phyloP scores from a whole-genome alignment of 2,113 vertebrate species.

The Excalfactoria chinensis region DNA sequence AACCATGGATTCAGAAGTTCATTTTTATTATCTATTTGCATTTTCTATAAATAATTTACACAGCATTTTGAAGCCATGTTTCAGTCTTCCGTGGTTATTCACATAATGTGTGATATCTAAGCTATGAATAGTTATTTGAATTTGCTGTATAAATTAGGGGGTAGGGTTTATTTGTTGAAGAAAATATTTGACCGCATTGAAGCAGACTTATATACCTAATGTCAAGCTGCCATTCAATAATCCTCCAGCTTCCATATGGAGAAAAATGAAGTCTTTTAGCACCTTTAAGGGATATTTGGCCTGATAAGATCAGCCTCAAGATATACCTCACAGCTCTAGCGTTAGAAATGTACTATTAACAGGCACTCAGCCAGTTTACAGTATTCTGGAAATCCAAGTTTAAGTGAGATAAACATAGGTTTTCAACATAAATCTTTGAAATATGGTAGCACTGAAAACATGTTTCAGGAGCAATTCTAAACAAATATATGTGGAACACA shows the following conservation, averaged over 20 bases:
- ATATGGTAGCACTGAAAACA: not conserved
- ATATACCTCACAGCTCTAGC: not conserved
- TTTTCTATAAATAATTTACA: not conserved
- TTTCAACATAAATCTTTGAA: not conserved
- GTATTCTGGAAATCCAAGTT: not conserved
- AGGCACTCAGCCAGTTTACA: not conserved
- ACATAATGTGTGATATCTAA: not conserved
- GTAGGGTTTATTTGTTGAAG: not conserved
- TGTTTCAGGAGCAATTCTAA: not conserved
- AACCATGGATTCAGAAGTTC: not conserved
- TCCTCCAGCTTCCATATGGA: not conserved
- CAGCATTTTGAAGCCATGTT: not conserved
- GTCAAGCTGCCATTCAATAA: not conserved
- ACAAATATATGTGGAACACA: not conserved
- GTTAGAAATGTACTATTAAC: not conserved
- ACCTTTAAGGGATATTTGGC: not conserved
- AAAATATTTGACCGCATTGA: not conserved
- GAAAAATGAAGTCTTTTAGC: not conserved
- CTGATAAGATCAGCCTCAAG: not conserved
- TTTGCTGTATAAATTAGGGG: not conserved
- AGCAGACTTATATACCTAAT: not conserved
- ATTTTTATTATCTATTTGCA: not conserved
- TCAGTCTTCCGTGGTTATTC: not conserved
- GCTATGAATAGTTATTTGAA: not conserved
- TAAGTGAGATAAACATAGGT: not conserved